A percentile compares a stretch with the other conserved stretches of the same genome.
phyloP scores from a whole-genome alignment of 2,113 vertebrate species.

The Malurus elegans region DNA sequence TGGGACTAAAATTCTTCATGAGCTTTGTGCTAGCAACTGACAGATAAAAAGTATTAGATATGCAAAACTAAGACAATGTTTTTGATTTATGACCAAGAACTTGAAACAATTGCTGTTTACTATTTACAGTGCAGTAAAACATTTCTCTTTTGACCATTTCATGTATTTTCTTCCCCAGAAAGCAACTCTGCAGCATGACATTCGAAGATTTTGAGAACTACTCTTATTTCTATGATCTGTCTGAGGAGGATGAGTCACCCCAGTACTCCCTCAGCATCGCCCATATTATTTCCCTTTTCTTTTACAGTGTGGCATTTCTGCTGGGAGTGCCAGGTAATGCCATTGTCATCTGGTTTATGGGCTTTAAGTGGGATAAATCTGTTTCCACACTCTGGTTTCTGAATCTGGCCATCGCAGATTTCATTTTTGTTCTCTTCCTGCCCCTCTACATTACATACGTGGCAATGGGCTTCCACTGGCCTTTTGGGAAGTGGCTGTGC shows the following conservation, averaged over 20 bases:
- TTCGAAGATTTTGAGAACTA: conserved; percentile 75
- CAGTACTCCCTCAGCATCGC: conserved; percentile 64
- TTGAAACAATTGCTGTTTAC: neutral
- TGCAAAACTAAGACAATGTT: neutral
- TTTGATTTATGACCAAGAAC: neutral
- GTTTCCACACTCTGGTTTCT: conserved; percentile 90
- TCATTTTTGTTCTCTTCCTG: conserved; percentile 90
- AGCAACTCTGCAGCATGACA: conserved; percentile 39
- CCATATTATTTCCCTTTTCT: conserved; percentile 85
- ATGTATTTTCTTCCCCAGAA: conserved; percentile 23
- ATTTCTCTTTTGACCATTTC: neutral
- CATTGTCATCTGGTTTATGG: conserved; percentile 90
- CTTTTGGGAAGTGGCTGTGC: conserved; percentile 86
- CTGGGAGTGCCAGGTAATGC: conserved; percentile 91
- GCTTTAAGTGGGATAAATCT: conserved; percentile 87
- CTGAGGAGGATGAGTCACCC: conserved; percentile 64
- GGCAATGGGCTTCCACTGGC: conserved; percentile 89
- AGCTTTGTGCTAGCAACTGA: neutral
- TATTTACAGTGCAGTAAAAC: neutral
- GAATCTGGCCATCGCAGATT: conserved; percentile 92
- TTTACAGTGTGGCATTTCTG: conserved; percentile 84
- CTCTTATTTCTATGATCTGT: conserved; percentile 63
- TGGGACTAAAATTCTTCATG: neutral
- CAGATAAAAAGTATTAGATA: neutral
- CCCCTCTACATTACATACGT: conserved; percentile 91